phyloP scores from a whole-genome alignment of 1,140 invertebrate genomes.

The Drosophila murphyi region DNA sequence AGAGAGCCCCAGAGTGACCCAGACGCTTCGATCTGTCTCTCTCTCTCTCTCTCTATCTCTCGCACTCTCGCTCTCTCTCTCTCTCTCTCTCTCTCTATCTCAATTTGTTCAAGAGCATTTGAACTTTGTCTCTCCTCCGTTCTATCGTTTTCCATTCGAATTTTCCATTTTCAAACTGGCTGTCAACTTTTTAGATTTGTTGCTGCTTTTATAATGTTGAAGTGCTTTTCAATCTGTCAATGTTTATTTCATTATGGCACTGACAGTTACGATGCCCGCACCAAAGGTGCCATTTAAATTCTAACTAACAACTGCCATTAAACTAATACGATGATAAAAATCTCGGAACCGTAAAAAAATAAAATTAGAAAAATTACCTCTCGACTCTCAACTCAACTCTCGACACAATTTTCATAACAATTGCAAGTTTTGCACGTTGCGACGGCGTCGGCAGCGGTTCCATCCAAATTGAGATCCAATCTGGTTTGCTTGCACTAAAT shows the following conservation, averaged over 20 bases:
- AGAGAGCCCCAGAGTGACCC: not conserved
- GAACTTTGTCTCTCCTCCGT: constrained; percentile 21
- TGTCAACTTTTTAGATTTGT: constrained; percentile 30
- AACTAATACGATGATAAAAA: constrained; percentile 80
- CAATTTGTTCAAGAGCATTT: constrained; percentile 18
- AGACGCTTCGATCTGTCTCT: not conserved
- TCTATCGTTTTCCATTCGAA: not conserved
- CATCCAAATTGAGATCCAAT: constrained; percentile 82
- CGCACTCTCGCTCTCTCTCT: too few species aligned
- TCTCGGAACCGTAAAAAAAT: constrained; percentile 44
- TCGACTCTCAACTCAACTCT: constrained; percentile 30
- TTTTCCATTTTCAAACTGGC: constrained; percentile 15
- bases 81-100: not conserved
- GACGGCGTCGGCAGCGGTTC: constrained; percentile 31
- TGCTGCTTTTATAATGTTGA: constrained; percentile 9
- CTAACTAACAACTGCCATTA: constrained; percentile 81
- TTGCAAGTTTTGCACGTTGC: constrained; percentile 81
- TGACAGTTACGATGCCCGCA: constrained; percentile 59
- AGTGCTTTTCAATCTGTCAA: constrained; percentile 65
- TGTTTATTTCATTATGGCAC: constrained; percentile 51
- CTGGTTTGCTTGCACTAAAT: constrained; percentile 81
- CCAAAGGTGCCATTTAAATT: constrained; percentile 78
- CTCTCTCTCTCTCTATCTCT: too few species aligned
- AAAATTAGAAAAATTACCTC: constrained; percentile 10
- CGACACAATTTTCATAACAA: constrained; percentile 78